Evolutionary conservation across 2,797 vertebrate genomes (phyloP).

Genomic region (Scolopax rusticola): DNA sequence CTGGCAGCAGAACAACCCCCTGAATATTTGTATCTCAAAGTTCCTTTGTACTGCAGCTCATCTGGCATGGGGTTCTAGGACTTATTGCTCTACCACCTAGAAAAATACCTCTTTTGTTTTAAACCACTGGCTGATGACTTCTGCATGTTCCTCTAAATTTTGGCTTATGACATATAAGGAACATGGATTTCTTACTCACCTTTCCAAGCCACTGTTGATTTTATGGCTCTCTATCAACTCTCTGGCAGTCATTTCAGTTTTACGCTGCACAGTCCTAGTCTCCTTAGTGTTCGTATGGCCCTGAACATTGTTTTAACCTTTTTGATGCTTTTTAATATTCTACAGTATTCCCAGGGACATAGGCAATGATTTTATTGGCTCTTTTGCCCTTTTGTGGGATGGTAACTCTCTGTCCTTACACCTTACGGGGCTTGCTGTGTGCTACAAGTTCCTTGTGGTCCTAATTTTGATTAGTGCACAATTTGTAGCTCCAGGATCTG

Average conservation of each 20-base stretch:
- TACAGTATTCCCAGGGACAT: not conserved
- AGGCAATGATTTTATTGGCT: not conserved
- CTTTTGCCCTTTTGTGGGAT: not conserved
- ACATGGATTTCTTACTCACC: rapidly evolving
- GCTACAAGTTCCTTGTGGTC: not conserved
- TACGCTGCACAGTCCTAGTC: not conserved
- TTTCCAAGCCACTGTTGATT: not conserved
- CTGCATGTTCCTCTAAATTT: not conserved
- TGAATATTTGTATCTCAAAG: not conserved
- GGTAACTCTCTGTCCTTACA: not conserved
- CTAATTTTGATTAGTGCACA: not conserved
- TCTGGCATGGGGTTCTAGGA: not conserved
- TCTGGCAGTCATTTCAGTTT: not conserved
- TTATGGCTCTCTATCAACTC: not conserved
- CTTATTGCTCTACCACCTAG: not conserved
- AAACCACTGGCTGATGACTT: not conserved
- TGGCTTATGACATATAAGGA: not conserved
- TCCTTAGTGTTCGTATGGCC: not conserved
- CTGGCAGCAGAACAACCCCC: not conserved
- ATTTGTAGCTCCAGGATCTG: not conserved
- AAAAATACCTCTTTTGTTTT: not conserved
- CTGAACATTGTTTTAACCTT: not conserved
- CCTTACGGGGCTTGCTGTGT: not conserved
- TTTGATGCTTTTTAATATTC: not conserved
- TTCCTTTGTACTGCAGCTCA: not conserved